Percentiles rank a stretch among this genome's conserved stretches.
These are phyloP conservation scores for Lycia hirtaria DNA, from an alignment of 2,888 invertebrate species.

Conservation along the genomic window DNA sequence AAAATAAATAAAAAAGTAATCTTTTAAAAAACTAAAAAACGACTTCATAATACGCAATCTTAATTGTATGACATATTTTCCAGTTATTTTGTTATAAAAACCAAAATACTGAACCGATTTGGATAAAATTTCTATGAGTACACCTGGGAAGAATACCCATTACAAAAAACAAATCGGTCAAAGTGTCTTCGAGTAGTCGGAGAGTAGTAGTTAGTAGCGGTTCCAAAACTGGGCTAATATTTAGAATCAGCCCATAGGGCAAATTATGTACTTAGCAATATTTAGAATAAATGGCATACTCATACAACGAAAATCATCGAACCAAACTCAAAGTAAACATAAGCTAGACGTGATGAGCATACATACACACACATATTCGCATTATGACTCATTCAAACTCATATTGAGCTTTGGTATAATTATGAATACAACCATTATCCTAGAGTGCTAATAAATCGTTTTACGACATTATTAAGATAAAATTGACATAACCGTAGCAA, in stretches of 20 bases:
- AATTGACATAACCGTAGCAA: slow-evolving; percentile 1
- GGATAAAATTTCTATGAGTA: no score
- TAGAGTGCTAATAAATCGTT: slow-evolving; percentile 18
- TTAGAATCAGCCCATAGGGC: no score
- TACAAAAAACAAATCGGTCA: no score
- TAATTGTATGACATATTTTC: no score
- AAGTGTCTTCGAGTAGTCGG: no score
- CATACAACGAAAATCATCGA: slow-evolving; percentile 3
- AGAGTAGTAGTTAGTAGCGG: no score
- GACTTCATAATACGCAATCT: no score
- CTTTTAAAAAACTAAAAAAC: no score
- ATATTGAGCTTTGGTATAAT: slow-evolving; percentile 18
- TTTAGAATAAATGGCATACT: background rate
- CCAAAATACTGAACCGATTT: no score
- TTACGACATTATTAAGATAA: slow-evolving; percentile 24
- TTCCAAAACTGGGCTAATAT: no score
- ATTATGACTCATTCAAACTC: slow-evolving; percentile 17
- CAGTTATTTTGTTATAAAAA: no score
- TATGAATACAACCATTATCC: slow-evolving; percentile 19
- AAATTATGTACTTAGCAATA: background rate
- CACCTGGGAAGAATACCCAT: no score
- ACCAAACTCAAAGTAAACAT: slow-evolving; percentile 16
- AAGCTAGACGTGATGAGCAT: slow-evolving; percentile 17
- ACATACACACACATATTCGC: slow-evolving; percentile 4
- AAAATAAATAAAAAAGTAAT: background rate